Base-by-base conservation (phyloP, 2,888 invertebrate species). In the Melinaea menophilus region DNA sequence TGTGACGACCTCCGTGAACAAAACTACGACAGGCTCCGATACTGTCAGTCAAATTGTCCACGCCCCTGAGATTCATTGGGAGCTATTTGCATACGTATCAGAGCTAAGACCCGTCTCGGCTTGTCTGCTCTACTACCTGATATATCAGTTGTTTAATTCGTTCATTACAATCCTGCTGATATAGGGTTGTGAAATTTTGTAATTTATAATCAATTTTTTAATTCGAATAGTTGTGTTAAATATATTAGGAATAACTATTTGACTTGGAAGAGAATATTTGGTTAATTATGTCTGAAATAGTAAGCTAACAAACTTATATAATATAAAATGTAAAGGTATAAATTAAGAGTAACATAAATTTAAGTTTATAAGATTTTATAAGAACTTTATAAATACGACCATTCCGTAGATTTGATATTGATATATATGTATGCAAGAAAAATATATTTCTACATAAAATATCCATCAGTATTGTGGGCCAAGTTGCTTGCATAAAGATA, bases 401-500 rank as follows among this genome's bases (percentile, higher is more conserved):
- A 41, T 79, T 80, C 80, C 83, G 78, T 82, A 79, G 82, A 85
- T 85, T 79, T 78, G 81, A 80, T 82, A 84, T 86, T 82, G 80
- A 85, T 86, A 85, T 86, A 88, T 86, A 85, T 83, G 82, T 86
- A 85, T 83, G 82, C 84, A 79, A 78, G 78, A 81, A 83, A 86
- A 82, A 86, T 86, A 81, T 82, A 82, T 9, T 80, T 77, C 78
- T 84, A 81, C 80, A 79, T 81, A 82, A 80, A 82, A 83, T 83
- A 84, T 79, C 83, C 82, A 85, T 82, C 79, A 80, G 87, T 85
- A 88, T 89, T 88, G 89, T 87, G 85, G 83, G 79, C 81, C 88
- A 88, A 90, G 89, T 89, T 88, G 86, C 82, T 88, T 87, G 89
- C 90, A 89, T 89, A 89, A 89, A 90, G 89, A 90, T 90, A 90